Conservation (phyloP, 2,888 invertebrate genomes). For the Cosmopolites sordidus region DNA sequence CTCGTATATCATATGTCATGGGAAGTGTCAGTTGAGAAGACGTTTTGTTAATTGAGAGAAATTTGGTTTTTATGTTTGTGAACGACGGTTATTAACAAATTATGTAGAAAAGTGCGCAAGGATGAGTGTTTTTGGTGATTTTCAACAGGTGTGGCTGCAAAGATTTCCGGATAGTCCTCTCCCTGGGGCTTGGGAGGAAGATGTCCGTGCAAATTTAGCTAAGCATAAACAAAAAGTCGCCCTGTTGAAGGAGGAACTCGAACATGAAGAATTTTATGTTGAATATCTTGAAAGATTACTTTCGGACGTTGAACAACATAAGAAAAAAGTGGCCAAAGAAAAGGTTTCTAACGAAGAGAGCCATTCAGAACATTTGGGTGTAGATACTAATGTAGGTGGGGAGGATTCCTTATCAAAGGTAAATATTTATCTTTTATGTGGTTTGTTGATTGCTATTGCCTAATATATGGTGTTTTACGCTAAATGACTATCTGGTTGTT, state of each 20-base stretch:
- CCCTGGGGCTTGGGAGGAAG: slow-evolving; percentile 90
- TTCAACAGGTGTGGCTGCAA: slow-evolving; percentile 88
- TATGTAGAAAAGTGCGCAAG: slow-evolving; percentile 25
- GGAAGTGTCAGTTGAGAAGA: slow-evolving; percentile 9
- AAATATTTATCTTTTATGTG: slow-evolving; percentile 34
- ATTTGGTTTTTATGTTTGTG: neutral
- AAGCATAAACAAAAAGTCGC: slow-evolving; percentile 85
- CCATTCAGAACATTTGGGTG: slow-evolving; percentile 18
- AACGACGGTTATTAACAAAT: neutral
- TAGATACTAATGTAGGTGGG: slow-evolving; percentile 36
- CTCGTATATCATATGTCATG: slow-evolving; percentile 1
- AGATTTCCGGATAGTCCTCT: slow-evolving; percentile 86
- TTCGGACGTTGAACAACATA: slow-evolving; percentile 81
- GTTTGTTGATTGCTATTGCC: slow-evolving; percentile 11
- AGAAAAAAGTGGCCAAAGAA: slow-evolving; percentile 52
- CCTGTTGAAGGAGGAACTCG: slow-evolving; percentile 77
- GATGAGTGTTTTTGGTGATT: slow-evolving; percentile 88
- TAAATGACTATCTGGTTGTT: neutral
- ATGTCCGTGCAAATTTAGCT: slow-evolving; percentile 83
- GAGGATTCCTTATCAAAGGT: slow-evolving; percentile 42
- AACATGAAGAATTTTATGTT: slow-evolving; percentile 87
- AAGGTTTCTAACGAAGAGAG: slow-evolving; percentile 27
- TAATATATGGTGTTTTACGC: slow-evolving; percentile 3
- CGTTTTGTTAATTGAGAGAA: slow-evolving; percentile 7
- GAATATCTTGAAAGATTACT: slow-evolving; percentile 81